These are phyloP conservation scores for Gallinago paraguaiae DNA, from an alignment of 2,113 vertebrate genomes.

Conservation along the genomic window DNA sequence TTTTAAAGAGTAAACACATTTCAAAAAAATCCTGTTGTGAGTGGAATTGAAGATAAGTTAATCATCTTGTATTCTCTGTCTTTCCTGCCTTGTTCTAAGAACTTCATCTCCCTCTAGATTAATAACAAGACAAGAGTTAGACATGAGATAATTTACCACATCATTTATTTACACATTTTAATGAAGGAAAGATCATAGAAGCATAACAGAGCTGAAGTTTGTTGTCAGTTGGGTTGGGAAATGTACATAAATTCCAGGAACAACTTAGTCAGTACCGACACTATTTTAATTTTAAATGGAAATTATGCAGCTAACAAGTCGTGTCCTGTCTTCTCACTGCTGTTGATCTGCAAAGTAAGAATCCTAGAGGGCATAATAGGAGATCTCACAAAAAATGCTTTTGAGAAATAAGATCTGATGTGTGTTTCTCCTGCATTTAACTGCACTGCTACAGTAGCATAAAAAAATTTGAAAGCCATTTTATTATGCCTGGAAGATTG, in stretches of 20 bases:
- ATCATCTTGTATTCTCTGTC: slow-evolving; percentile 28
- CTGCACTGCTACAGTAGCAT: background rate
- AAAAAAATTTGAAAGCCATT: background rate
- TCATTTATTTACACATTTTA: slow-evolving; percentile 66
- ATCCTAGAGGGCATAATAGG: background rate
- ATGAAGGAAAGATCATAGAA: slow-evolving; percentile 40
- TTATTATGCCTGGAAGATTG: background rate
- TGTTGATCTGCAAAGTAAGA: slow-evolving; percentile 21
- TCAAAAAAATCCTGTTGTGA: background rate
- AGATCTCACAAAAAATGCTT: background rate
- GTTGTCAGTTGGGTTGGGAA: slow-evolving; percentile 38
- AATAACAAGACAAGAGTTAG: slow-evolving; percentile 57
- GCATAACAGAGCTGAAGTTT: slow-evolving; percentile 25
- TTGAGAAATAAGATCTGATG: background rate
- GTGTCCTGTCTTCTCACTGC: slow-evolving; percentile 14
- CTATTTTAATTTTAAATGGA: slow-evolving; percentile 57
- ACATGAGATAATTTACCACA: slow-evolving; percentile 64
- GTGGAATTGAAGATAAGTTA: slow-evolving; percentile 36
- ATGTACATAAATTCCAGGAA: slow-evolving; percentile 35
- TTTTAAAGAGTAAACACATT: background rate
- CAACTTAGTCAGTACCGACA: background rate
- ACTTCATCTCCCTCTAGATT: slow-evolving; percentile 49
- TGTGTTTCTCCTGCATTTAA: background rate
- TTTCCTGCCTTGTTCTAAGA: slow-evolving; percentile 53
- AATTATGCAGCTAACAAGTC: slow-evolving; percentile 50